Evolutionary conservation across 35 echinoderm and acorn worm species (phyloP), one percentile per base, ranked within the genome.

Genomic region (Chiridota heheva): DNA sequence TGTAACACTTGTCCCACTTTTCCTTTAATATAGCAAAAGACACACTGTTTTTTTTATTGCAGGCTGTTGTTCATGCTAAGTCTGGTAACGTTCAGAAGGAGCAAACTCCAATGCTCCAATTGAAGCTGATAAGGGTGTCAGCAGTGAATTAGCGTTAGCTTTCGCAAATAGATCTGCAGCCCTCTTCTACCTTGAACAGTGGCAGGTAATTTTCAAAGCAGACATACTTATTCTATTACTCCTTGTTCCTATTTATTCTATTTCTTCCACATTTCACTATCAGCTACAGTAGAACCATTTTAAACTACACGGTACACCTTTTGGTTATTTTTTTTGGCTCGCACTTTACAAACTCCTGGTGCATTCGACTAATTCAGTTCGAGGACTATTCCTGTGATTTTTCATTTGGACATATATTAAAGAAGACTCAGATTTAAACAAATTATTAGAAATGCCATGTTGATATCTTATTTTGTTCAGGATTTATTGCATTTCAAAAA

Each of bases 131-230:
- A 33, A 18, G 17, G 38, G 35, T 27, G 59, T 36, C 33, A n/a
- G 12, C 1, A 12, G 26, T 32, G 60, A 44, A 16, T 42, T 90
- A 7, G 69, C 67, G 13, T 39, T 76, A 37, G 87, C 87, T 32
- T 72, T 73, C 41, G 87, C 79, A 51, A 90, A 90, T 40, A 81
- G 87, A 26, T 90, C 87, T 90, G 87, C 87, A 76, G 79, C 87
- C 80, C 80, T 90, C 40, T 90, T 60, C 57, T 80, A 83, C 42
- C 79, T 90, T 36, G 30, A 42, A 20, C 36, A 67, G 25, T 90
- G 81, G 69, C 72, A 90, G 80, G 87, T 90, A 47, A 28, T 55
- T 45, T 46, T 53, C 49, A 17, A 29, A 17, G 25, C 38, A 5
- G 22, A 43, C 38, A 29, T 31, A 18, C n/a, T 16, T 10, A n/a